Conservation (phyloP, 1,140 invertebrate species). For the Harlomillsia oculata region DNA sequence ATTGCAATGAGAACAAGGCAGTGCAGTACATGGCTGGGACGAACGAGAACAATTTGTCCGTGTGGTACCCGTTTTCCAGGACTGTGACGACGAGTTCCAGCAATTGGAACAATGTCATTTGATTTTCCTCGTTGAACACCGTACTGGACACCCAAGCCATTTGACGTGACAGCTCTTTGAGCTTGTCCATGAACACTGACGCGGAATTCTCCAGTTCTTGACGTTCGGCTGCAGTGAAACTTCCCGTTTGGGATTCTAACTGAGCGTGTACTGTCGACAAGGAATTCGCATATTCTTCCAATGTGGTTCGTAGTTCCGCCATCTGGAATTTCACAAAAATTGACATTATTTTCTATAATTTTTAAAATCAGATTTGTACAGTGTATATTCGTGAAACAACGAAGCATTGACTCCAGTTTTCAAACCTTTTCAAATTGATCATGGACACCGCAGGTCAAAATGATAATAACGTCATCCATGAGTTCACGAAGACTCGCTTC, state of each 20-base stretch:
- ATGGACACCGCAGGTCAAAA: conserved; percentile 58
- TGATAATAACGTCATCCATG: conserved; percentile 55
- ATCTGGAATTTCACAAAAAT: conserved; percentile 23
- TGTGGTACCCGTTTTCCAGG: conserved; percentile 48
- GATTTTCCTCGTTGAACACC: conserved; percentile 52
- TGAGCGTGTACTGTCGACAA: conserved; percentile 46
- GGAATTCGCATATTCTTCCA: conserved; percentile 49
- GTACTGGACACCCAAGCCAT: conserved; percentile 55
- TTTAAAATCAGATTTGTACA: background rate
- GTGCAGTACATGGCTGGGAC: conserved; percentile 74
- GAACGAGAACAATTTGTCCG: conserved; percentile 61
- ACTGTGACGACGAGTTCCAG: conserved; percentile 50
- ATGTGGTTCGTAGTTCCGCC: conserved; percentile 45
- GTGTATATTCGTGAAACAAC: conserved; percentile 24
- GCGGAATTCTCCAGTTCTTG: conserved; percentile 44
- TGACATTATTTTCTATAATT: background rate
- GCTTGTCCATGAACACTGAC: conserved; percentile 49
- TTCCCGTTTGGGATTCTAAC: conserved; percentile 34
- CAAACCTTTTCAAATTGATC: conserved; percentile 59
- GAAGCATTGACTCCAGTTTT: background rate
- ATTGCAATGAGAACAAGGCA: conserved; percentile 56
- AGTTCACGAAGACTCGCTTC: conserved; percentile 45
- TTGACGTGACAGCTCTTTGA: conserved; percentile 49
- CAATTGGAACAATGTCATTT: conserved; percentile 51
- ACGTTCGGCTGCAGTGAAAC: conserved; percentile 36